Evolutionary conservation across 2,888 invertebrate genomes (phyloP).

Genomic region (Xylota segnis): DNA sequence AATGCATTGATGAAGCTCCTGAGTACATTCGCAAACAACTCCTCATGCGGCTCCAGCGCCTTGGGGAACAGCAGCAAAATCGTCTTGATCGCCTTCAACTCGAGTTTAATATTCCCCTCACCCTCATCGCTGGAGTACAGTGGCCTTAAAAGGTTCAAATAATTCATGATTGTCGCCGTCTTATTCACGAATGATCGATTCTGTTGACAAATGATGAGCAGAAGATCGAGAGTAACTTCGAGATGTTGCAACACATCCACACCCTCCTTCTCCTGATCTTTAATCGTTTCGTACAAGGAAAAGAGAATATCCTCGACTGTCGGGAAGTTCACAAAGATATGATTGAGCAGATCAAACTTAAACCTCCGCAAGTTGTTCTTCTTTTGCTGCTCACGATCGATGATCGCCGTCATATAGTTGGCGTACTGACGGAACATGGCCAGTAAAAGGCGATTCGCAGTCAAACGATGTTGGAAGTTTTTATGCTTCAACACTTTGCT

Average conservation of each 20-base stretch:
- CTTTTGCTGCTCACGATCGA: conserved; percentile 80
- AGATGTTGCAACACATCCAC: conserved; percentile 82
- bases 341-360: conserved; percentile 83
- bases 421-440: conserved; percentile 84
- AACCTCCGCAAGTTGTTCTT: conserved; percentile 82
- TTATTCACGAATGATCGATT: conserved; percentile 83
- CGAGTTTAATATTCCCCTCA: conserved; percentile 79
- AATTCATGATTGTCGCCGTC: conserved; percentile 82
- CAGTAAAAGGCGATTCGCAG: conserved; percentile 82
- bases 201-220: conserved; percentile 82
- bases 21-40: conserved; percentile 86
- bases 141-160: conserved; percentile 82
- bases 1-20: conserved; percentile 87
- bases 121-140: conserved; percentile 79
- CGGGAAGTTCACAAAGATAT: conserved; percentile 83
- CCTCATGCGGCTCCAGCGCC: conserved; percentile 85
- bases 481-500: conserved; percentile 75
- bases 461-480: conserved; percentile 81
- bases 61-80: conserved; percentile 84
- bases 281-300: conserved; percentile 81
- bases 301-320: conserved; percentile 81
- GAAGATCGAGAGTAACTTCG: conserved; percentile 82
- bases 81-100: conserved; percentile 83
- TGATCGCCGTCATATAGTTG: conserved; percentile 81
- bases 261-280: conserved; percentile 31